Base-by-base conservation (phyloP, 2,113 vertebrate species). In the Puntigrus tetrazona region DNA sequence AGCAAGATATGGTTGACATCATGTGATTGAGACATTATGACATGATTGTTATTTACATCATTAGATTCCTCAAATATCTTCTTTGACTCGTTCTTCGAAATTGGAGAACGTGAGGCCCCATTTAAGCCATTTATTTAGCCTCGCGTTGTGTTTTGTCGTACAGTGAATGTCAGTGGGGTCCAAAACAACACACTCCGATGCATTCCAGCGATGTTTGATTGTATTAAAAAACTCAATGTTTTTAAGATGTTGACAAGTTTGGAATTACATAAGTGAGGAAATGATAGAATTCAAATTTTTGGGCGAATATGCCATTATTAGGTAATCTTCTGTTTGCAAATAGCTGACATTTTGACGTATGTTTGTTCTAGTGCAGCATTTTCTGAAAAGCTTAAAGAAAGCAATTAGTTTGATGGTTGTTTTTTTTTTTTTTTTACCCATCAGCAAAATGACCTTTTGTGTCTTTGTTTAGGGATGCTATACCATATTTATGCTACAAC, bases 391-490 rank as follows among this genome's bases (percentile, higher is more conserved):
- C 65, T 34, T 18, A 36, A 34, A 18, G 31, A 20, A 69, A 36
- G 65, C 65, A 69, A 69, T 69, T 69, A 69, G 31, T 69, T 69
- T 36, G 65, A 18, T 36, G 16, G 10, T 36, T 69, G 65, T 22
- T n/a, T 22, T 57, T n/a, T n/a, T n/a, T 41, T 38, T 61, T 61
- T 70, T n/a, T 27, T 47, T 27, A 29, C 72, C 41, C 13, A 0
- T 45, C 25, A 74, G 41, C 72, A 3, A 14, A 74, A 74, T 74
- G 72, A 18, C 74, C 29, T 76, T 45, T 74, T 27, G 41, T 74
- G 16, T 25, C n/a, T 25, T 16, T 76, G 13, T 11, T 47, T 52
- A 52, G 31, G 7, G 22, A 7, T 5, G 25, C 74, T 20, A 76
- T 50, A 50, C 25, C 41, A 47, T 45, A 50, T 52, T 75, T 29